Percentiles rank a stretch among this genome's conserved stretches.
These are phyloP conservation scores for Dendropsophus ebraccatus DNA, from an alignment of 2,113 vertebrate species.

Conservation along the genomic window DNA sequence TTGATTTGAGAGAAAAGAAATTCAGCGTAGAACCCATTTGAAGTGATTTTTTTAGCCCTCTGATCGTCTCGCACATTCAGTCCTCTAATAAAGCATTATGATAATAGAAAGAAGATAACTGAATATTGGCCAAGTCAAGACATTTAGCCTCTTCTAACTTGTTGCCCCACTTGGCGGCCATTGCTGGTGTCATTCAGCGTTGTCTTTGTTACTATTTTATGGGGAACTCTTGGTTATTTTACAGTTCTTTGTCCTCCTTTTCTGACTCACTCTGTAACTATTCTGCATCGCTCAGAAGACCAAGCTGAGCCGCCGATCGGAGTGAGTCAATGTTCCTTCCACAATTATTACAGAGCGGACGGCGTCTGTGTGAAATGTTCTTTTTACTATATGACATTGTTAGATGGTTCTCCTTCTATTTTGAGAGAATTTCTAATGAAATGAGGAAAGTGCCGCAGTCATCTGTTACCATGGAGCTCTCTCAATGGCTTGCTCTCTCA, in stretches of 20 bases:
- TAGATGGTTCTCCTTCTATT: constrained; percentile 43
- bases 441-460: constrained; percentile 22
- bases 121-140: background rate
- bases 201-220: background rate
- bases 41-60: too few species aligned
- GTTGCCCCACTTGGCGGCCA: too few species aligned
- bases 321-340: background rate
- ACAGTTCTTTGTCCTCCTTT: background rate
- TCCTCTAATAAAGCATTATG: background rate
- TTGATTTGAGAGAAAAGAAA: too few species aligned
- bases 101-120: background rate
- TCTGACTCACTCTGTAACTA: background rate
- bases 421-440: constrained; percentile 49
- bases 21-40: too few species aligned
- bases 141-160: background rate
- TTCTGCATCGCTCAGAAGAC: background rate
- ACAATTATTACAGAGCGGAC: constrained; percentile 56
- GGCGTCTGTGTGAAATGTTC: constrained; percentile 68
- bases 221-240: background rate
- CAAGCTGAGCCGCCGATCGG: too few species aligned
- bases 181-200: background rate
- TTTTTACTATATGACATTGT: constrained; percentile 32
- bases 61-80: too few species aligned
- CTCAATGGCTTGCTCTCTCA: background rate
- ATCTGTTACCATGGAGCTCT: constrained; percentile 52